Percentiles rank a stretch among this genome's conserved stretches.
Evolutionary conservation across 1,140 invertebrate species (phyloP).

Genomic region (Oedothorax gibbosus): DNA sequence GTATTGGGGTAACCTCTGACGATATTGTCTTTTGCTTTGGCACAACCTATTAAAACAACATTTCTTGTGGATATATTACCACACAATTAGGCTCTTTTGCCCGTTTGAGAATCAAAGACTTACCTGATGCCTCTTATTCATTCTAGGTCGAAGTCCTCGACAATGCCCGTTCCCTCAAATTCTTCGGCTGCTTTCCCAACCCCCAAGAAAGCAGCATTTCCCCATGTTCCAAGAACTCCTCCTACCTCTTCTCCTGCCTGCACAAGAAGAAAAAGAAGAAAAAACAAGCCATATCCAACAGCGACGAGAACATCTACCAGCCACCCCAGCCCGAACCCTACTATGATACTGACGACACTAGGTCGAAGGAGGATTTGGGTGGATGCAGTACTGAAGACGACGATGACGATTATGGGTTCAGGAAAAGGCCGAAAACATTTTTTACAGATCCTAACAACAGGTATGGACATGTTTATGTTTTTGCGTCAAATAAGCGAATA

Average conservation of each 20-base stretch:
- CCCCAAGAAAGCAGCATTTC: slow-evolving; percentile 69
- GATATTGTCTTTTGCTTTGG: no score
- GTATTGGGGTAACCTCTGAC: no score
- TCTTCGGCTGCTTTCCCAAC: slow-evolving; percentile 87
- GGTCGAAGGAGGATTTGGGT: slow-evolving; percentile 15
- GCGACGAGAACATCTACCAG: slow-evolving; percentile 84
- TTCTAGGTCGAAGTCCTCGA: slow-evolving; percentile 76
- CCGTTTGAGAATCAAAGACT: no score
- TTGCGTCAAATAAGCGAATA: no score
- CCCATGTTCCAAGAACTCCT: slow-evolving; percentile 72
- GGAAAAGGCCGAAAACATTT: slow-evolving; percentile 79
- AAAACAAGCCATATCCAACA: slow-evolving; percentile 68
- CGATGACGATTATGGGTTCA: slow-evolving; percentile 78
- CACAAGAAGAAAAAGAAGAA: slow-evolving; percentile 72
- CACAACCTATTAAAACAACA: no score
- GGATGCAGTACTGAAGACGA: slow-evolving; percentile 51
- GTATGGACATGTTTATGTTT: background rate
- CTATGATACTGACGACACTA: slow-evolving; percentile 39
- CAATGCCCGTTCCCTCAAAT: slow-evolving; percentile 72
- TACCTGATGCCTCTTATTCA: no score
- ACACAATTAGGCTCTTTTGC: no score
- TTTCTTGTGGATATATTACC: no score
- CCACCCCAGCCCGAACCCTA: slow-evolving; percentile 34
- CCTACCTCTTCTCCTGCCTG: slow-evolving; percentile 85
- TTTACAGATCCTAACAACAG: slow-evolving; percentile 64